Evolutionary conservation across 1,140 invertebrate species (phyloP), one percentile per base, ranked within the genome.

Genomic region (Halesus radiatus): DNA sequence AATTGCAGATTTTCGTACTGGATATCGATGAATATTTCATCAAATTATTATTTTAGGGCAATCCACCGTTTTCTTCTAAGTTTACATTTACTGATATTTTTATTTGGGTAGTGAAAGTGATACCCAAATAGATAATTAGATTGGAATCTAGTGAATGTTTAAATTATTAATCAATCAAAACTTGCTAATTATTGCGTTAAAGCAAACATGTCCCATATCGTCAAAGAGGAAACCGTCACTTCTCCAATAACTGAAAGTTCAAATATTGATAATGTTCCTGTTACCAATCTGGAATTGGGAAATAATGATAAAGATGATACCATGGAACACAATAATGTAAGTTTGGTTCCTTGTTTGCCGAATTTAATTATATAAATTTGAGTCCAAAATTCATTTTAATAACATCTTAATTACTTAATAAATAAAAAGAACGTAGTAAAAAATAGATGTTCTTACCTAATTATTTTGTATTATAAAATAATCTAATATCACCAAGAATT

Each of bases 231-330:
- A 66, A 7, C 29, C 29, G 62, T 32, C 29, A 32, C 8, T 15
- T 29, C 22, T 29, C 5, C 13, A 26, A 29, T 66, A n/a, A 66
- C 22, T 32, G 62, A 29, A 66, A 66, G 29, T 26, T 15, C 26
- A 66, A 66, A 66, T 6, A 32, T 16, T 26, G 29, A 66, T n/a
- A n/a, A 29, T 32, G n/a, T 66, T 66, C 22, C 22, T 66, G 62
- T 15, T 29, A 66, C 62, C 10, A 66, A 29, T 26, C 22, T 15
- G 10, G 62, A 66, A 66, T 66, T 66, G 16, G 62, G 32, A 66
- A 29, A 26, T n/a, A 60, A 60, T 45, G 37, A 37, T 22, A 58
- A 23, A 60, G 23, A 60, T 18, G 62, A 32, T 29, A 15, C 62
- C 16, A 66, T 66, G 6, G 26, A 37, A 29, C 23, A 26, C 22